Percentiles rank a stretch among this genome's conserved stretches.
These are phyloP conservation scores for Diaphora mendica DNA, from an alignment of 2,888 invertebrate genomes.

Conservation along the genomic window DNA sequence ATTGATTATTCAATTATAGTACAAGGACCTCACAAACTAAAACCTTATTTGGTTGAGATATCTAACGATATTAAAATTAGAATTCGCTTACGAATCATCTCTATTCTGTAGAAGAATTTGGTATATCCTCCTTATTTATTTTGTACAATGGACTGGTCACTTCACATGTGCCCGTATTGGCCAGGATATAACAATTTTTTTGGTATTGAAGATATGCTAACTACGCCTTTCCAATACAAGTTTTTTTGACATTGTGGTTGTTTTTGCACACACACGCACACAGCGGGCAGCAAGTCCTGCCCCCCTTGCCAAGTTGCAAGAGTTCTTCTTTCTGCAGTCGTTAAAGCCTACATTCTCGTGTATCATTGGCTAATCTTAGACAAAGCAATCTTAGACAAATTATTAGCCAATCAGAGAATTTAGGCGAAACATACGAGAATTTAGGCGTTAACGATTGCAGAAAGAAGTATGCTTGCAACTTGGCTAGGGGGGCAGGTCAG, in stretches of 20 bases:
- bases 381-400: too few species aligned
- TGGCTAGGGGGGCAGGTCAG: too few species aligned
- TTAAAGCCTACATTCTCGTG: too few species aligned
- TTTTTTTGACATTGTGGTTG: background rate
- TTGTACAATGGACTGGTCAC: background rate
- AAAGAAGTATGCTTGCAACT: too few species aligned
- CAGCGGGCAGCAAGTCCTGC: too few species aligned
- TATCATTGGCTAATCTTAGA: too few species aligned
- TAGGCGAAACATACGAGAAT: too few species aligned
- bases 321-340: too few species aligned
- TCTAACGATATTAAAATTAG: background rate
- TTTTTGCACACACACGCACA: background rate
- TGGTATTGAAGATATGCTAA: background rate
- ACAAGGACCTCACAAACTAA: background rate
- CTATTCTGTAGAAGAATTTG: background rate
- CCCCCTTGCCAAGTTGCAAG: too few species aligned
- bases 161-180: background rate
- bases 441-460: too few species aligned
- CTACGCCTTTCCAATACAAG: background rate
- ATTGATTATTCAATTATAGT: conserved; percentile 1
- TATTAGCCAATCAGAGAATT: too few species aligned
- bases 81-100: background rate
- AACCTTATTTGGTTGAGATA: background rate
- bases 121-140: background rate
- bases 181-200: background rate